Base-by-base conservation (phyloP, 2,888 invertebrate genomes). In the Ecdyonurus torrentis region DNA sequence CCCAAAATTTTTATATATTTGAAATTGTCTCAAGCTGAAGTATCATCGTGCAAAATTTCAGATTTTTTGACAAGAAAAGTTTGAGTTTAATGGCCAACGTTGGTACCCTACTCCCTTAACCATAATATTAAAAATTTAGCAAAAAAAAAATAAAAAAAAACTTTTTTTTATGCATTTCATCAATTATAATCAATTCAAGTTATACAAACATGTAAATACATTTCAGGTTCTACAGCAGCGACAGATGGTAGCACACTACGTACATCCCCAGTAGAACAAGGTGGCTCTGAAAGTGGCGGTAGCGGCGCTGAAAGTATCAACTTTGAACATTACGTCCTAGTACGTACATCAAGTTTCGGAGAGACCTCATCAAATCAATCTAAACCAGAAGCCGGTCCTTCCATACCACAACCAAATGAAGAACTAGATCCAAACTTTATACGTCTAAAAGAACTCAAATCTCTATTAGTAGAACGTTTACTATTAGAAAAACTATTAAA, bases 201-300 rank as follows among this genome's bases (percentile, higher is more conserved):
- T n/a, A n/a, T n/a, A n/a, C n/a, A n/a, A n/a, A n/a, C n/a, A n/a
- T n/a, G 96, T 96, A 74, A n/a, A n/a, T n/a, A n/a, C n/a, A n/a
- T n/a, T n/a, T n/a, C n/a, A n/a, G 95, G 90, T 62, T 94, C 93
- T 67, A 95, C 93, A 50, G 95, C 93, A 7, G 94, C 94, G 1
- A 95, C 93, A 0, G 95, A 95, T 74, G 94, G 94, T 63, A 93
- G 92, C 60, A 94, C 94, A 0, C 78, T 95, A 65, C 84, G 93
- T 63, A 89, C 89, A 2, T 89, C 89, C 0, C 89, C 89, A 1
- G 87, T 87, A 1, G 89, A 90, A 72, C 88, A 87, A 69, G 81
- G 81, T 65, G 91, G 89, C 63, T 90, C 89, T 15, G 94, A 94
- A 73, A 92, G 91, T 74, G 93, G 92, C 37, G 93, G 91, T 64